These are phyloP conservation scores for Pinctada fucata DNA, from an alignment of 2,888 invertebrate species.

Conservation along the genomic window DNA sequence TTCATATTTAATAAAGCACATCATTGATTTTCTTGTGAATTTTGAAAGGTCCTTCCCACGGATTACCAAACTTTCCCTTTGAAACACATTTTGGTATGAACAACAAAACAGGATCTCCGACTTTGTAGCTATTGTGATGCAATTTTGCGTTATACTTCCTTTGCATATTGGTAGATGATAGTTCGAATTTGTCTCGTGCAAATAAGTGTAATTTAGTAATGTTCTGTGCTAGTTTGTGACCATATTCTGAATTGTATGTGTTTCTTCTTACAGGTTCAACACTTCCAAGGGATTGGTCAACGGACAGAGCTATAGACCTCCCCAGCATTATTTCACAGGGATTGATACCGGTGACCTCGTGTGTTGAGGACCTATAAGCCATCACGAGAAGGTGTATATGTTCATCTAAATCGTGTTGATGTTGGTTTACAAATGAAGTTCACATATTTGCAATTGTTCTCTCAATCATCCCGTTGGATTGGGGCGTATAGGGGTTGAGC, in stretches of 20 bases:
- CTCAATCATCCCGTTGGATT: slow-evolving; percentile 45
- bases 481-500: slow-evolving; percentile 43
- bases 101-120: background rate
- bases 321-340: background rate
- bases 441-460: slow-evolving; percentile 43
- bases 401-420: slow-evolving; percentile 47
- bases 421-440: slow-evolving; percentile 27
- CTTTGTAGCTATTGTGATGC: background rate
- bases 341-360: background rate
- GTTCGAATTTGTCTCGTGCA: background rate
- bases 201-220: background rate
- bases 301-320: background rate
- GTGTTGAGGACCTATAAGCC: slow-evolving; percentile 42
- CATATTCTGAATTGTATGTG: background rate
- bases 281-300: background rate
- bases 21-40: slow-evolving; percentile 1
- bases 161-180: background rate
- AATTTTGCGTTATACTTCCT: background rate
- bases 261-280: background rate
- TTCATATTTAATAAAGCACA: background rate
- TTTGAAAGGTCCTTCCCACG: background rate
- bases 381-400: slow-evolving; percentile 40
- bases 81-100: background rate
- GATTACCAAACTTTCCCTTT: background rate
- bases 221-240: background rate